A percentile compares a stretch with the other conserved stretches of the same genome.
Conservation (phyloP, 2,797 vertebrate genomes). For the Halcyon leucocephala region DNA sequence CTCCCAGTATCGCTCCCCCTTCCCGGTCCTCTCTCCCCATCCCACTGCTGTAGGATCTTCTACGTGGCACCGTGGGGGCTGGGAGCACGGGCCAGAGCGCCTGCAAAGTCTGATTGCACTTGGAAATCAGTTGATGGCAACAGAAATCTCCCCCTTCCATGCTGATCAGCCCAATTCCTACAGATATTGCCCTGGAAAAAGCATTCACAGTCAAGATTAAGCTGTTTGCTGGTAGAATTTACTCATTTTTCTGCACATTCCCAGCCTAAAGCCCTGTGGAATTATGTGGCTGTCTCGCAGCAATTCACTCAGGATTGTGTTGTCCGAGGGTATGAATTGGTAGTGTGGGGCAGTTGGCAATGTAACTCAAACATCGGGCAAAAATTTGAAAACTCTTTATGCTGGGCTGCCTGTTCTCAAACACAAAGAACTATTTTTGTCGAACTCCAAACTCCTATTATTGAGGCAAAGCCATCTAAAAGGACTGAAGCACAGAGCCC, state of each 20-base stretch:
- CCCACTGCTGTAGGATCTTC: conserved; percentile 12
- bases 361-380: neutral
- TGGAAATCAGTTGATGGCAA: neutral
- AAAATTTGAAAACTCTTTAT: neutral
- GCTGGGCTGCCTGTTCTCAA: neutral
- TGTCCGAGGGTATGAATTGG: neutral
- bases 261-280: neutral
- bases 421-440: neutral
- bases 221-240: neutral
- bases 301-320: too few relatives aligned
- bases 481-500: neutral
- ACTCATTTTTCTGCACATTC: neutral
- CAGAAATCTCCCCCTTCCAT: neutral
- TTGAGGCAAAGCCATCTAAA: neutral
- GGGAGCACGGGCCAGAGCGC: neutral
- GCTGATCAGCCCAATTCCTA: neutral
- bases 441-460: neutral
- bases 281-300: neutral
- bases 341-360: fast-evolving
- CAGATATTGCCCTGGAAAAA: neutral
- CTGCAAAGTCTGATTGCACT: fast-evolving
- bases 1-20: conserved; percentile 48
- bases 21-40: neutral
- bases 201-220: neutral
- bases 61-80: conserved; percentile 71